Evolutionary conservation across 2,113 vertebrate genomes (phyloP), one percentile per base, ranked within the genome.

Genomic region (Clupea harengus): DNA sequence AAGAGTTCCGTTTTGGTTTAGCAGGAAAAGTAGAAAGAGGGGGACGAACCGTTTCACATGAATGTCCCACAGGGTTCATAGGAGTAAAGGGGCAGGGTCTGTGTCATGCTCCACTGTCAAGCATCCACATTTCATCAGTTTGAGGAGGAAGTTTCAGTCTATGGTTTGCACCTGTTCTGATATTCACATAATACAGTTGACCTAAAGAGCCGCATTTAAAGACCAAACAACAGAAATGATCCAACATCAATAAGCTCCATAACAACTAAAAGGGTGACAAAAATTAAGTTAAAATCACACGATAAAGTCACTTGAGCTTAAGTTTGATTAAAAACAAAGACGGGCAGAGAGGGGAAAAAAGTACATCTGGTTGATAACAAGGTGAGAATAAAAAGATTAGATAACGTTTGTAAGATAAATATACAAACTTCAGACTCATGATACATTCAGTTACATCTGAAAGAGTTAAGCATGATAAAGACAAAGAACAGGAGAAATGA

Each of bases 1-100:
- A 90, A 95, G 92, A 92, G 91, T 88, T 85, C 89, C 39, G 9
- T 93, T 95, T 95, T 95, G 94, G 95, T 95, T 88, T 94, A 87
- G 82, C 85, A 92, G 90, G 90, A 90, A 91, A 89, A 89, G 82
- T 91, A 88, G 86, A 86, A 20, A 88, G 86, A 88, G 54, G 82
- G 25, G 17, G 47, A 47, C 39, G 17, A 80, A 45, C 87, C 50
- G 81, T 88, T 88, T 89, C 87, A 86, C 81, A 45, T 83, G 86
- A 64, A 67, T 49, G 47, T 52, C 28, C 60, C 7, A 52, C 64
- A 32, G 60, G 60, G 60, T 67, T n/a, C 20, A 25, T 25, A 72
- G 28, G 28, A 32, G 32, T 39, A 78, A 5, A 22, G 54, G 6
- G 47, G 47, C 1, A 11, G 47, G 47, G 60, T 10, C 9, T 28